A percentile compares a stretch with the other conserved stretches of the same genome.
These are phyloP conservation scores for Montipora sp. DNA, from an alignment of 64 coral and sea anemone genomes.

Conservation along the genomic window DNA sequence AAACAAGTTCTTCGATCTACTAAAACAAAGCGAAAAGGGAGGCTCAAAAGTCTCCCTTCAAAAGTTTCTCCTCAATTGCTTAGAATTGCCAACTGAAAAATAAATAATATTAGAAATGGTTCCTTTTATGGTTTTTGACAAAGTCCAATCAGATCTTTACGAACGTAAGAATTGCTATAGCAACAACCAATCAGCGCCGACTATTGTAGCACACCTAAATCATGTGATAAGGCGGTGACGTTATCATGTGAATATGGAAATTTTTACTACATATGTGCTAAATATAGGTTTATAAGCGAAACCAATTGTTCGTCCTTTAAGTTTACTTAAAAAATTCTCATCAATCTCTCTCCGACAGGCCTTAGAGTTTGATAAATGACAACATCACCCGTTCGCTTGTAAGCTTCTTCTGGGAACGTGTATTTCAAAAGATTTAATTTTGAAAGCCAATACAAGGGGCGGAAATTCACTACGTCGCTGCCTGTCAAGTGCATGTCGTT, in stretches of 20 bases:
- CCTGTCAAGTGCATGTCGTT: constrained; percentile 46
- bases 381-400: neutral
- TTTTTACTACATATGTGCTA: constrained; percentile 28
- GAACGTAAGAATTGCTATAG: constrained; percentile 60
- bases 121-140: constrained; percentile 3
- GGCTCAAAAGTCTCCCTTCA: neutral
- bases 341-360: neutral
- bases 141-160: constrained; percentile 60
- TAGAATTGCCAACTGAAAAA: too few species aligned
- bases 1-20: neutral
- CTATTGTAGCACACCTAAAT: constrained; percentile 62
- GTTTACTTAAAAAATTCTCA: neutral
- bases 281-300: neutral
- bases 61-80: too few species aligned
- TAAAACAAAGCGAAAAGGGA: neutral
- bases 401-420: too few species aligned
- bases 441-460: neutral
- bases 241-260: constrained; percentile 28
- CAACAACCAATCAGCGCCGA: constrained; percentile 82
- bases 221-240: constrained; percentile 37
- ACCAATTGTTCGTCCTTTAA: neutral
- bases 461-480: neutral
- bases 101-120: neutral
- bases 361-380: too few species aligned
- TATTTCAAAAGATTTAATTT: constrained; percentile 37